Evolutionary conservation across 2,113 vertebrate genomes (phyloP).

Genomic region (Perca schrenkii): DNA sequence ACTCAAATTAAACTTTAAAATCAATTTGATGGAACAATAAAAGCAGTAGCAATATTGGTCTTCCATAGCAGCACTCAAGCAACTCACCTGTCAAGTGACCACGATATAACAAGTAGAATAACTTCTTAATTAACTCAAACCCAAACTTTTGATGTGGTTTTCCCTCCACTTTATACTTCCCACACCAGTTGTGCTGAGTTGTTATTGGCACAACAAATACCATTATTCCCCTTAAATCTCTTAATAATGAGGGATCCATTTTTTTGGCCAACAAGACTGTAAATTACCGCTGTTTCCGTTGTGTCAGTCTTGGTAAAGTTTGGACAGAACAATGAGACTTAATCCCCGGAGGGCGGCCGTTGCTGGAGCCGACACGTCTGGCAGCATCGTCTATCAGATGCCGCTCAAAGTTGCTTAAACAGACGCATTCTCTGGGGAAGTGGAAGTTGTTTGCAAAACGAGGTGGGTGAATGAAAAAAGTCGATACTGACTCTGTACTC

Average conservation of each 20-base stretch:
- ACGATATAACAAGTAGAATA: not conserved
- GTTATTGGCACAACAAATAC: not conserved
- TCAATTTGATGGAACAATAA: not conserved
- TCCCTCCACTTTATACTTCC: not conserved
- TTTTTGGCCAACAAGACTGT: not conserved
- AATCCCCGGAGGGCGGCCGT: not conserved
- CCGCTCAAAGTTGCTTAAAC: constrained; percentile 31
- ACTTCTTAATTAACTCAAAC: not conserved
- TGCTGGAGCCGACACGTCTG: constrained; percentile 13
- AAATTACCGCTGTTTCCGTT: not conserved
- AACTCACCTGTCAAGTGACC: not conserved
- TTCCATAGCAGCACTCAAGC: not conserved
- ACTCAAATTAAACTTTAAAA: not conserved
- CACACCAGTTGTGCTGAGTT: not conserved
- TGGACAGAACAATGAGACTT: not conserved
- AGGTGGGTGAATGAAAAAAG: constrained; percentile 50
- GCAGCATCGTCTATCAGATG: constrained; percentile 28
- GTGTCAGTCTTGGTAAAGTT: constrained; percentile 24
- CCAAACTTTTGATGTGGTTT: not conserved
- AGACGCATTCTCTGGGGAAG: constrained; percentile 26
- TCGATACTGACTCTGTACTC: constrained; percentile 30
- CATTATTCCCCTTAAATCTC: not conserved
- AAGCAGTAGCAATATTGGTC: not conserved
- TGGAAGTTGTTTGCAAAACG: constrained; percentile 41
- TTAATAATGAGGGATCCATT: not conserved